phyloP scores from a whole-genome alignment of 1,140 invertebrate genomes.

The Zaprionus taronus region DNA sequence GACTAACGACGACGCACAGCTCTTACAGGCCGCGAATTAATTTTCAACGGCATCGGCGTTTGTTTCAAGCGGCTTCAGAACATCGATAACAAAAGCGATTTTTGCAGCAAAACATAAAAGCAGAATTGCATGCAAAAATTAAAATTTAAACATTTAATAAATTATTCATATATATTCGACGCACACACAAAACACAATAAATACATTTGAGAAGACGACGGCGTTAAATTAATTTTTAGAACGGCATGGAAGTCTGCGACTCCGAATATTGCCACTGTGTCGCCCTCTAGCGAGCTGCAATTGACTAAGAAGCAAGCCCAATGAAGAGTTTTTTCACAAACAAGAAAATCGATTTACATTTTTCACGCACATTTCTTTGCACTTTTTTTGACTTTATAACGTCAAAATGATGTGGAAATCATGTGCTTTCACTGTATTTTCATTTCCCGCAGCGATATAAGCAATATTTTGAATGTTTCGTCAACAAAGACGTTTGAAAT shows the following conservation, averaged over 20 bases:
- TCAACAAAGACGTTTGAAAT: constrained; percentile 67
- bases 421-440: constrained; percentile 57
- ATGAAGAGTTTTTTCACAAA: constrained; percentile 73
- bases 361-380: constrained; percentile 81
- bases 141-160: constrained; percentile 7
- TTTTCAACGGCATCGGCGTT: constrained; percentile 43
- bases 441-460: constrained; percentile 62
- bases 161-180: constrained; percentile 1
- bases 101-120: neutral
- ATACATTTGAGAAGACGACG: constrained; percentile 24
- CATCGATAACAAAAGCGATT: constrained; percentile 28
- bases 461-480: constrained; percentile 69
- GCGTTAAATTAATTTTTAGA: constrained; percentile 7
- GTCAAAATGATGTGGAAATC: constrained; percentile 41
- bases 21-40: constrained; percentile 54
- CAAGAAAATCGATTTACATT: constrained; percentile 83
- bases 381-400: constrained; percentile 45
- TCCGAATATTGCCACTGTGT: constrained; percentile 50
- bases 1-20: constrained; percentile 65
- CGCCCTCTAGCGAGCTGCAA: constrained; percentile 57
- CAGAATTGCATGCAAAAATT: neutral
- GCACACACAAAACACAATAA: constrained; percentile 22
- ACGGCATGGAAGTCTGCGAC: constrained; percentile 51
- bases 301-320: constrained; percentile 28
- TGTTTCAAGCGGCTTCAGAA: constrained; percentile 17